phyloP scores from a whole-genome alignment of 2,797 vertebrate genomes.

The Acomys russatus region DNA sequence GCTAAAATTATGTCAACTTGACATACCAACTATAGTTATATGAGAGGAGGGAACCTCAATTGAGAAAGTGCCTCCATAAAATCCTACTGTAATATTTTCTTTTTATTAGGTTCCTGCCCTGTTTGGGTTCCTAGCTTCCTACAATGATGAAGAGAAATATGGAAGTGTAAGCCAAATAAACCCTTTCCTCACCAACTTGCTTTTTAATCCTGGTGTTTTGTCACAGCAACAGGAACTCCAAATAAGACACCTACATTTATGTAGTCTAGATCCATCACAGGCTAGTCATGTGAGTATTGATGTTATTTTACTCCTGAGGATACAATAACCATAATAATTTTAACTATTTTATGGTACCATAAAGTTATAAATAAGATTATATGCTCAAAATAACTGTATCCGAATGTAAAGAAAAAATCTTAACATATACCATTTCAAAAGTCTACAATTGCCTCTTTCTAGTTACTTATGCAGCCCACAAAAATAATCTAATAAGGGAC shows the following conservation, averaged over 20 bases:
- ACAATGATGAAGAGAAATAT: neutral
- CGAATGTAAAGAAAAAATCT: neutral
- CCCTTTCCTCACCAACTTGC: neutral
- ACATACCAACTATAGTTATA: neutral
- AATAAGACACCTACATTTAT: neutral
- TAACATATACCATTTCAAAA: neutral
- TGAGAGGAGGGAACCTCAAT: neutral
- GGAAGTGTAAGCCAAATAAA: neutral
- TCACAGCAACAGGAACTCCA: neutral
- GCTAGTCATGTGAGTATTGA: neutral
- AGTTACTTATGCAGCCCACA: neutral
- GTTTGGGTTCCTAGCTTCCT: neutral
- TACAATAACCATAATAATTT: neutral
- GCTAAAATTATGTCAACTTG: neutral
- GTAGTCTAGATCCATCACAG: neutral
- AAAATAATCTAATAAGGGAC: neutral
- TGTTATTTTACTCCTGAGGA: neutral
- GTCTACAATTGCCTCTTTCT: neutral
- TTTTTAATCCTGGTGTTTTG: neutral
- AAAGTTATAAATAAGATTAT: slow-evolving; percentile 6
- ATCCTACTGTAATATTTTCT: too few species aligned
- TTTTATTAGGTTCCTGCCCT: neutral
- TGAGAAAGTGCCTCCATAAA: neutral
- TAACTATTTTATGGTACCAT: neutral
- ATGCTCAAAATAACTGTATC: neutral